A percentile compares a stretch with the other conserved stretches of the same genome.
Evolutionary conservation across 2,797 vertebrate species (phyloP).

Genomic region (Lepus oiostolus): DNA sequence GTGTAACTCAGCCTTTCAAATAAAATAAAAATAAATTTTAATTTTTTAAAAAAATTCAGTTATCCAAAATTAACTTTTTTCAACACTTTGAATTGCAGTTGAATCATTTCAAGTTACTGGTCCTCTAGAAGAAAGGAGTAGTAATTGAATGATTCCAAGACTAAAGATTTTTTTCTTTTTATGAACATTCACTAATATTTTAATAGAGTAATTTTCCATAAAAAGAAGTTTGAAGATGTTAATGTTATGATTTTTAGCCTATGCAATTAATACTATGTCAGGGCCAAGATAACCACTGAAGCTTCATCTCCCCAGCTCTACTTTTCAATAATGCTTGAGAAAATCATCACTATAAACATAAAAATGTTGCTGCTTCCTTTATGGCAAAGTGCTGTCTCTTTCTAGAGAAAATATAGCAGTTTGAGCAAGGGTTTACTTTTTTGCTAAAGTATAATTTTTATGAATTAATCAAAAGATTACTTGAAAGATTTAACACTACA

Average conservation of each 20-base stretch:
- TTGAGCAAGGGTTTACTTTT: conserved; percentile 22
- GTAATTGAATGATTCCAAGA: neutral
- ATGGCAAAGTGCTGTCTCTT: neutral
- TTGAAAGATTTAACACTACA: conserved; percentile 26
- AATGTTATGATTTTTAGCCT: neutral
- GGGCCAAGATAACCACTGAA: neutral
- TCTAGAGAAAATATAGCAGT: neutral
- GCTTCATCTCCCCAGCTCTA: neutral
- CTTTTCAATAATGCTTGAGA: neutral
- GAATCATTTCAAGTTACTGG: conserved; percentile 20
- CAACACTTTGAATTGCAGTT: neutral
- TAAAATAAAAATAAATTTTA: neutral
- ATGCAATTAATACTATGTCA: conserved; percentile 2
- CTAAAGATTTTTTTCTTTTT: neutral
- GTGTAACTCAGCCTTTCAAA: no score
- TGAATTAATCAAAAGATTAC: conserved; percentile 19
- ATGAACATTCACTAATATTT: conserved; percentile 21
- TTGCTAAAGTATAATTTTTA: conserved; percentile 40
- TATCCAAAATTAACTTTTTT: neutral
- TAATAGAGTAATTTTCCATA: neutral
- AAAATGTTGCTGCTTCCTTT: neutral
- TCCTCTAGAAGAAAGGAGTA: neutral
- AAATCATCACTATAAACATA: neutral
- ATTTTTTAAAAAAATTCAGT: neutral
- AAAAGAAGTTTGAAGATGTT: conserved; percentile 30